phyloP scores from a whole-genome alignment of 2,888 invertebrate species.

The Eristalis arbustorum region DNA sequence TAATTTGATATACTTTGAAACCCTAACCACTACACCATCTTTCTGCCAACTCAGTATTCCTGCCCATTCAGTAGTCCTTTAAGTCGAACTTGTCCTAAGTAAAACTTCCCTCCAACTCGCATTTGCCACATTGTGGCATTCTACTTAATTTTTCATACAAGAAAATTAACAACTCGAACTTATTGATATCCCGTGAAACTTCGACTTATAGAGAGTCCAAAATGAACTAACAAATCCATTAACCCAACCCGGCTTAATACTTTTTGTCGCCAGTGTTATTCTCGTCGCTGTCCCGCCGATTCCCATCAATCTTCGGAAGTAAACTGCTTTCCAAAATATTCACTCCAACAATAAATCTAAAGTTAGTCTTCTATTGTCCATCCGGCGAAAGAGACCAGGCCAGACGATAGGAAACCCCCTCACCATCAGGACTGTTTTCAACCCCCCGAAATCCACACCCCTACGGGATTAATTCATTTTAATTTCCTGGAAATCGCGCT shows the following conservation, averaged over 20 bases:
- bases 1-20: too few relatives aligned
- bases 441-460: constrained; percentile 45
- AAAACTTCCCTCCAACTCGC: too few relatives aligned
- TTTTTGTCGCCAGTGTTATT: not conserved
- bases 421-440: not conserved
- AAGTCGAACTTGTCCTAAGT: too few relatives aligned
- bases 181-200: too few relatives aligned
- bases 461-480: constrained; percentile 57
- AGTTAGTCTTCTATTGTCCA: constrained; percentile 11
- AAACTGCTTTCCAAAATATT: not conserved
- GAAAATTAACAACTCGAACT: too few relatives aligned
- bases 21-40: too few relatives aligned
- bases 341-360: constrained; percentile 30
- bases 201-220: too few relatives aligned
- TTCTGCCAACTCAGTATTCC: too few relatives aligned
- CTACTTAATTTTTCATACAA: too few relatives aligned
- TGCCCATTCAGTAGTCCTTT: too few relatives aligned
- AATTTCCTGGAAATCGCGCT: constrained; percentile 68
- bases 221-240: too few relatives aligned
- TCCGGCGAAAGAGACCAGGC: constrained; percentile 2
- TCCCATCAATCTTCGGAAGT: not conserved
- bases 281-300: not conserved
- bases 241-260: not conserved
- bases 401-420: not conserved
- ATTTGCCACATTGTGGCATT: too few relatives aligned